phyloP scores from a whole-genome alignment of 2,888 invertebrate species.

The Nowickia ferox region DNA sequence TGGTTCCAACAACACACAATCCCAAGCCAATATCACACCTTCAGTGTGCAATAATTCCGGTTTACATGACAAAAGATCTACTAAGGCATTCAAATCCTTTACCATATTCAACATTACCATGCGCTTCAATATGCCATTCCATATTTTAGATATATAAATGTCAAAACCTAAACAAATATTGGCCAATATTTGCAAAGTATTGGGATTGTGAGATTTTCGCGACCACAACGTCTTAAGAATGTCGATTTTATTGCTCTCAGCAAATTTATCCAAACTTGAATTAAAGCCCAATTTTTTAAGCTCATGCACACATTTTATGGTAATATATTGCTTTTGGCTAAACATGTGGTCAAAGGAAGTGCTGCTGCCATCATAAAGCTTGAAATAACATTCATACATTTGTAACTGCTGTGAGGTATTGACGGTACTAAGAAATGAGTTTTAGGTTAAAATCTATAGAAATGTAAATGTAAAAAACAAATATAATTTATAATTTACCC shows the following conservation, averaged over 20 bases:
- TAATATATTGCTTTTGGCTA: slow-evolving; percentile 80
- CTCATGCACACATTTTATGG: slow-evolving; percentile 82
- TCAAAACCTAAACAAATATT: slow-evolving; percentile 82
- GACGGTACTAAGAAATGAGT: slow-evolving; percentile 72
- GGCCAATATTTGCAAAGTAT: slow-evolving; percentile 80
- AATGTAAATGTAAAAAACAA: slow-evolving; percentile 8
- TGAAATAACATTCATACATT: slow-evolving; percentile 82
- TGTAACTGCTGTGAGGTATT: slow-evolving; percentile 81
- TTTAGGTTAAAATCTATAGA: neutral
- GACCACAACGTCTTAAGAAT: slow-evolving; percentile 82
- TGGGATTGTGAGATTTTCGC: slow-evolving; percentile 79
- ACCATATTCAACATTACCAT: slow-evolving; percentile 83
- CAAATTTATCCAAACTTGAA: slow-evolving; percentile 81
- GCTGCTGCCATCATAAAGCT: slow-evolving; percentile 80
- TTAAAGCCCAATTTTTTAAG: slow-evolving; percentile 82
- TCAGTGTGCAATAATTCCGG: slow-evolving; percentile 78
- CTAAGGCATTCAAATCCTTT: slow-evolving; percentile 79
- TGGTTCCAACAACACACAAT: slow-evolving; percentile 80
- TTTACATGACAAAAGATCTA: slow-evolving; percentile 81
- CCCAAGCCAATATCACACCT: slow-evolving; percentile 81
- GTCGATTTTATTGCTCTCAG: slow-evolving; percentile 81
- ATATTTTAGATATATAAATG: slow-evolving; percentile 81
- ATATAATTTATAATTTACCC: slow-evolving; percentile 76
- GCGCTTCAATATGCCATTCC: slow-evolving; percentile 83
- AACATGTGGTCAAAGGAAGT: slow-evolving; percentile 78